Percentiles rank a stretch among this genome's conserved stretches.
Evolutionary conservation across 2,113 vertebrate genomes (phyloP).

Genomic region (Xenopus tropicalis): UCB_Xtro_10.0 CM004448.2:86522001-86522500

Average conservation of each 20-base stretch:
- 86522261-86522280: background rate
- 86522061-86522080: conserved; percentile 9
- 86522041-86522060: too few species aligned
- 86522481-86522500: too few species aligned
- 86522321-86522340: conserved; percentile 5
- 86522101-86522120: conserved; percentile 7
- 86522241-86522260: conserved; percentile 7
- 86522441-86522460: background rate
- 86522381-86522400: background rate
- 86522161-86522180: conserved; percentile 1
- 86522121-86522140: conserved; percentile 1
- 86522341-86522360: background rate
- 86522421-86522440: background rate
- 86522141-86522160: conserved; percentile 10
- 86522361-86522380: background rate
- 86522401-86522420: background rate
- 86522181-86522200: conserved; percentile 11
- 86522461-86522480: background rate
- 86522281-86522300: conserved; percentile 1
- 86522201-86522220: conserved; percentile 9
- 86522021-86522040: too few species aligned
- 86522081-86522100: background rate
- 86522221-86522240: conserved; percentile 7
- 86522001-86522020: too few species aligned
- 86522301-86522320: background rate